Base-by-base conservation (phyloP, 64 coral and sea anemone species). In the Pocillopora damicornis region DNA sequence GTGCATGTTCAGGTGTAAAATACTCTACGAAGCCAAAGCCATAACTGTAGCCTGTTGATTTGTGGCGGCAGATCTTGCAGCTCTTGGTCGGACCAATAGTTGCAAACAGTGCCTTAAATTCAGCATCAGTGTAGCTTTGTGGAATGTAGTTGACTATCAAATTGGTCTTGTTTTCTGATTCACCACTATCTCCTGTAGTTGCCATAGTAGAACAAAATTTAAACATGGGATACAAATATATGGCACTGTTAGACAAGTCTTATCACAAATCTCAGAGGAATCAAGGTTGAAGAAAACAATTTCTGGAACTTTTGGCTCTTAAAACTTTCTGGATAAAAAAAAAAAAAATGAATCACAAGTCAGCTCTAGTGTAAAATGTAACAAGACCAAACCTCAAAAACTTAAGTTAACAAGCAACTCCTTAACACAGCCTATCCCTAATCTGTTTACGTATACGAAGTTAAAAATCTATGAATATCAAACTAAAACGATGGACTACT, bases 1-100 rank as follows among this genome's bases (percentile, higher is more conserved):
- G 94, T 11, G 94, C 94, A 67, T 92, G 74, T 61, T 96, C 94
- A 35, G 91, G 75, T 11, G 94, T 93, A 76, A 90, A 93, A 76
- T 96, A 96, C 8, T 96, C 94, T 17, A 96, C 91, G 90, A 96
- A 96, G 1, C 94, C 94, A 84, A 90, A 96, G 1, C 94, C 94
- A 86, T 88, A 96, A 66, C 94, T 96, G 73, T 91, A 96, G n/a
- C 92, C 92, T 30, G 88, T 90, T 58, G 81, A 73, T 61, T 76
- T 89, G 89, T 96, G 78, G n/a, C 94, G 82, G 58, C 90, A 92
- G 51, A 96, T 88, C 76, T 96, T 96, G 67, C 88, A 93, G 80
- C 75, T 93, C 51, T 93, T 96, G 35, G 92, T 89, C 35, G 94
- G 91, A 42, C 82, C 94, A 37, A 96, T 63, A 15, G 42, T 62